These are phyloP conservation scores for Chaetogeoica ovagalla DNA, from an alignment of 2,888 invertebrate species.

Conservation along the genomic window DNA sequence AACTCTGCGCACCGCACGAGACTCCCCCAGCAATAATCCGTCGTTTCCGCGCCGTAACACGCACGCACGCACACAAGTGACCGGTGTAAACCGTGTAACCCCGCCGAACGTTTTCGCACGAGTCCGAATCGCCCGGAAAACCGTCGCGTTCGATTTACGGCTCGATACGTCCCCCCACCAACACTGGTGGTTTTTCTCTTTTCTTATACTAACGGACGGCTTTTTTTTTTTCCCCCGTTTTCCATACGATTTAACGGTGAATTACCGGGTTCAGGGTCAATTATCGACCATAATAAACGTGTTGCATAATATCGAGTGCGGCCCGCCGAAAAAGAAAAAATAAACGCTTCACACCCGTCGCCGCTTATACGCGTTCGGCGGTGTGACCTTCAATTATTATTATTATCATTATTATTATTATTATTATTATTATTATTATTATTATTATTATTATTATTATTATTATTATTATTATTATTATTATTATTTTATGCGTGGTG, in stretches of 20 bases:
- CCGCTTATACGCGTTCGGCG: too few relatives aligned
- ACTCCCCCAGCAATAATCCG: too few relatives aligned
- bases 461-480: too few relatives aligned
- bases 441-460: slow-evolving; percentile 2
- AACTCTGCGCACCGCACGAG: too few relatives aligned
- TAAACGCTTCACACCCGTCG: too few relatives aligned
- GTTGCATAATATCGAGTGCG: slow-evolving; percentile 9
- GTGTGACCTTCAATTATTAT: slow-evolving; percentile 39
- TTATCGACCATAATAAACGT: slow-evolving; percentile 36
- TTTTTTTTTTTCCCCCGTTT: background rate
- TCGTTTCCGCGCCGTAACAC: too few relatives aligned
- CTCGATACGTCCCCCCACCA: background rate
- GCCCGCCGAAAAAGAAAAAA: background rate
- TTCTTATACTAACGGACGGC: background rate
- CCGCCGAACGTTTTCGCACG: slow-evolving; percentile 28
- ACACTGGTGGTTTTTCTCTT: background rate
- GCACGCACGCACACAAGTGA: too few relatives aligned
- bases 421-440: background rate
- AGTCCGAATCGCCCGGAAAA: background rate
- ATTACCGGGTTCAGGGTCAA: slow-evolving; percentile 49
- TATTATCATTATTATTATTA: too few relatives aligned
- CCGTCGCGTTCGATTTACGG: slow-evolving; percentile 36
- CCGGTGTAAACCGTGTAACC: slow-evolving; percentile 24
- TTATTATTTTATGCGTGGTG: too few relatives aligned
- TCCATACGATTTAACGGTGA: slow-evolving; percentile 36